phyloP scores from a whole-genome alignment of 1,140 invertebrate genomes.

The Papilio xuthus region DNA sequence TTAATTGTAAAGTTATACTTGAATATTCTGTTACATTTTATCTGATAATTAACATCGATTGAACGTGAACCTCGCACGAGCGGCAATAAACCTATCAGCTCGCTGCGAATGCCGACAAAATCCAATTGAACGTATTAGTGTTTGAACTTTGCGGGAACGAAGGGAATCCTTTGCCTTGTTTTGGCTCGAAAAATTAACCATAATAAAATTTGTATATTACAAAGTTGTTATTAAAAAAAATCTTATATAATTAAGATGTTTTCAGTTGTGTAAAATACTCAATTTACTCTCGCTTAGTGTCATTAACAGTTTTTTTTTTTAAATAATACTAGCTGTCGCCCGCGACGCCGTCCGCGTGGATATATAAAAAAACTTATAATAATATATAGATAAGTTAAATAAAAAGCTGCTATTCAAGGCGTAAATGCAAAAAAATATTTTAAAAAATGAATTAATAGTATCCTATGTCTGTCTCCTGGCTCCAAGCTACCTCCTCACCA shows the following conservation, averaged over 20 bases:
- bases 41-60: constrained; percentile 14
- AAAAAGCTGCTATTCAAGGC: no score
- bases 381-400: no score
- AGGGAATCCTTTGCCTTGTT: not conserved
- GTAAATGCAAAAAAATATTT: no score
- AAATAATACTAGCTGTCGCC: no score
- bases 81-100: constrained; percentile 4
- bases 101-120: not conserved
- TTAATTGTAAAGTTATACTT: not conserved
- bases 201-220: not conserved
- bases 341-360: no score
- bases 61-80: not conserved
- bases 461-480: no score
- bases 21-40: constrained; percentile 12
- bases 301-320: no score
- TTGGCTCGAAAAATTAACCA: not conserved
- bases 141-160: constrained; percentile 1
- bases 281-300: no score
- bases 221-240: not conserved
- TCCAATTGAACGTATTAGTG: constrained; percentile 13
- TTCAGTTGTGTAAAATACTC: not conserved
- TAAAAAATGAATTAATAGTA: no score
- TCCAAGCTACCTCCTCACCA: no score
- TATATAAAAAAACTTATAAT: no score
- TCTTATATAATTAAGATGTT: not conserved